A percentile compares a stretch with the other conserved stretches of the same genome.
Evolutionary conservation across 92 coral and sea anemone genomes (phyloP).

Genomic region (Actinostola sp.): DNA sequence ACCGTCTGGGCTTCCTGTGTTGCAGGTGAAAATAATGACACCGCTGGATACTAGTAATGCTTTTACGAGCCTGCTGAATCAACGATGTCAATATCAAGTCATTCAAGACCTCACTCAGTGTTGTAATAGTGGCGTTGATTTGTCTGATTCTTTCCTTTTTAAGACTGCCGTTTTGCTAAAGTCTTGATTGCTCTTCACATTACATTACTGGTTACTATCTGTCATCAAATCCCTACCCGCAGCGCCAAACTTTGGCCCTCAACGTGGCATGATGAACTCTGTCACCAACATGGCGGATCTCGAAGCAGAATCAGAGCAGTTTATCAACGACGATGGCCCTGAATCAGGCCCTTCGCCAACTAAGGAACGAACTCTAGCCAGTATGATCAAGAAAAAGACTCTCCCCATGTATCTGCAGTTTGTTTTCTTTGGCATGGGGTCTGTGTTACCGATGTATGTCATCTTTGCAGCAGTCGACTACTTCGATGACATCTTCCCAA

Average conservation of each 20-base stretch:
- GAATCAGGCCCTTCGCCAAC: constrained; percentile 40
- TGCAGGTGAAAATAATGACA: not conserved
- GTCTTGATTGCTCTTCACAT: not conserved
- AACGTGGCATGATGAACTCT: constrained; percentile 7
- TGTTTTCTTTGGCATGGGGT: constrained; percentile 86
- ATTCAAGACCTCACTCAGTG: no score
- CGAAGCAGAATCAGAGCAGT: constrained; percentile 81
- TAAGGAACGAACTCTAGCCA: constrained; percentile 69
- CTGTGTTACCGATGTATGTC: constrained; percentile 81
- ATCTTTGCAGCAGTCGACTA: constrained; percentile 90
- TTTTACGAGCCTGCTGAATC: no score
- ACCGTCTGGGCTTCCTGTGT: constrained; percentile 13
- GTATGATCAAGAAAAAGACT: constrained; percentile 69
- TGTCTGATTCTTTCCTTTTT: not conserved
- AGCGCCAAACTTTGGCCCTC: constrained; percentile 12
- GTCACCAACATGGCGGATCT: constrained; percentile 71
- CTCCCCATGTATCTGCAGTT: constrained; percentile 81
- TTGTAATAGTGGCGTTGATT: no score
- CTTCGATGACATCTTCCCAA: constrained; percentile 85
- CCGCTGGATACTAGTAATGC: not conserved
- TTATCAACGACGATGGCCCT: constrained; percentile 61
- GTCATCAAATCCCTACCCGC: constrained; percentile 8
- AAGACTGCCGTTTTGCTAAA: not conserved
- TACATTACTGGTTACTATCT: not conserved
- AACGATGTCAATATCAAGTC: no score